Evolutionary conservation across 2,888 invertebrate species (phyloP).

Genomic region (Anoplius nigerrimus): DNA sequence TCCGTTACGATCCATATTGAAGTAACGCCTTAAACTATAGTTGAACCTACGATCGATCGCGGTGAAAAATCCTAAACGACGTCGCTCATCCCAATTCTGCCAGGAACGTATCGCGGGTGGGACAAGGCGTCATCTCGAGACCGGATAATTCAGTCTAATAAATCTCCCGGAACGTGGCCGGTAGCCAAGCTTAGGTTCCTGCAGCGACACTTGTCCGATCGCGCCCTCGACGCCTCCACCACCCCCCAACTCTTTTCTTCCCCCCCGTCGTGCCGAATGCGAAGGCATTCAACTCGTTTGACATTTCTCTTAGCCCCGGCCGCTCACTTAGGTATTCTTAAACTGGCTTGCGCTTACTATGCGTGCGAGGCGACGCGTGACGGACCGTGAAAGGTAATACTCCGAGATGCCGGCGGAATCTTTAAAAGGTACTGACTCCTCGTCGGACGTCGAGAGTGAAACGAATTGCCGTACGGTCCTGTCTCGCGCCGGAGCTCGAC

Average conservation of each 20-base stretch:
- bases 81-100: too few relatives aligned
- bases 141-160: too few relatives aligned
- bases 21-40: too few relatives aligned
- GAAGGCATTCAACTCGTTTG: constrained; percentile 26
- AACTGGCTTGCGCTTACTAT: constrained; percentile 45
- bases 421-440: constrained; percentile 46
- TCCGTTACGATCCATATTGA: too few relatives aligned
- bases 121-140: too few relatives aligned
- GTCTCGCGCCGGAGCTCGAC: constrained; percentile 29
- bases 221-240: background rate
- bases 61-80: too few relatives aligned
- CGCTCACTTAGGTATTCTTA: constrained; percentile 49
- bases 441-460: constrained; percentile 46
- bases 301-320: constrained; percentile 43
- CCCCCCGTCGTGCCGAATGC: background rate
- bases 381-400: constrained; percentile 62
- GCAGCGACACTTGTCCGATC: too few relatives aligned
- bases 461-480: constrained; percentile 39
- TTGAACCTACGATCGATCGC: too few relatives aligned
- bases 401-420: constrained; percentile 54
- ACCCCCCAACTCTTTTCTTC: background rate
- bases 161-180: background rate
- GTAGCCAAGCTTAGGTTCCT: background rate
- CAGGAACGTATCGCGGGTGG: too few relatives aligned
- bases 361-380: constrained; percentile 48